A percentile compares a stretch with the other conserved stretches of the same genome.
Evolutionary conservation across 2,888 invertebrate species (phyloP).

Genomic region (Ennomos quercinarius): DNA sequence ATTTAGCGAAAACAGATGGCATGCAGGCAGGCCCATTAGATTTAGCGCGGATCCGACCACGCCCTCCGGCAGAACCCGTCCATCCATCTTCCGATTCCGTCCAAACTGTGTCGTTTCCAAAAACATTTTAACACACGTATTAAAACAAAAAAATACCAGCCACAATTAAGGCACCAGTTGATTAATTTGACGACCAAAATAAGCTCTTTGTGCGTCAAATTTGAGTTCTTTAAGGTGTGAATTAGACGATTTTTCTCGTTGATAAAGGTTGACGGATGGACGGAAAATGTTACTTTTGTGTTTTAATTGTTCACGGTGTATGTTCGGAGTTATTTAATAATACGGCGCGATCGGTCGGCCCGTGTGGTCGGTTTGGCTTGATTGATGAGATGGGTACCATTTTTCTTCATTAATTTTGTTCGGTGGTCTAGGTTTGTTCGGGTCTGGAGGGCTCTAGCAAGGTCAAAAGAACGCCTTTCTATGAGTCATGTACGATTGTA

Average conservation of each 20-base stretch:
- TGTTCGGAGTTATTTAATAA: constrained; percentile 80
- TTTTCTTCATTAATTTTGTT: constrained; percentile 50
- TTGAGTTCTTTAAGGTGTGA: constrained; percentile 73
- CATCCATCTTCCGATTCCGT: constrained; percentile 80
- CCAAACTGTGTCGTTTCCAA: constrained; percentile 79
- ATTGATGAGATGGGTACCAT: constrained; percentile 65
- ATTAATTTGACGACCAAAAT: constrained; percentile 49
- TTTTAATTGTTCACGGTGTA: constrained; percentile 79
- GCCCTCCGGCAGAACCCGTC: constrained; percentile 66
- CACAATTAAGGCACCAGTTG: constrained; percentile 35
- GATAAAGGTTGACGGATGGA: constrained; percentile 81
- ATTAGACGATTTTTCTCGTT: constrained; percentile 81
- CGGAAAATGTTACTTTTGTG: constrained; percentile 71
- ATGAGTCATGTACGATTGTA: too few species aligned
- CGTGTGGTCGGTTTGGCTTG: constrained; percentile 56
- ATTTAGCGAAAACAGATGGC: constrained; percentile 40
- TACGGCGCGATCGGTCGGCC: constrained; percentile 46
- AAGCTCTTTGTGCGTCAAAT: constrained; percentile 66
- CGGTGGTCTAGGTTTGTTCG: constrained; percentile 46
- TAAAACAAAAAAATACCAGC: constrained; percentile 15
- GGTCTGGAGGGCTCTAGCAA: constrained; percentile 17
- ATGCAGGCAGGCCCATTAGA: constrained; percentile 52
- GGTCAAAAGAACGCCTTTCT: not conserved
- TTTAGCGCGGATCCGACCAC: constrained; percentile 45
- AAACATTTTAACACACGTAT: constrained; percentile 65